Conservation (phyloP, 1,140 invertebrate species). For the Littorina saxatilis region DNA sequence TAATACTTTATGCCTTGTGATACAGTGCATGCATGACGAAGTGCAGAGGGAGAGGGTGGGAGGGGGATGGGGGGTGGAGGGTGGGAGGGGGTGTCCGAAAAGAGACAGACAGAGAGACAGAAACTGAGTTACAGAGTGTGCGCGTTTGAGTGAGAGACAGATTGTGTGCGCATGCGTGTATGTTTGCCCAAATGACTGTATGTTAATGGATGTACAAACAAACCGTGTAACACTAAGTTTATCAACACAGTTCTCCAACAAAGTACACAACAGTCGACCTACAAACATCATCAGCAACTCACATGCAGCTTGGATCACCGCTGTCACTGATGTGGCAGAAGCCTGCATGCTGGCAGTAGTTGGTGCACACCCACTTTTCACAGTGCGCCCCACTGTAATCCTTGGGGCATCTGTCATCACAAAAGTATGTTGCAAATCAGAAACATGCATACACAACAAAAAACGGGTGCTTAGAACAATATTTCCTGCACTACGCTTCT, state of each 20-base stretch:
- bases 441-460: slow-evolving; percentile 9
- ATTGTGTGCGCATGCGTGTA: slow-evolving; percentile 50
- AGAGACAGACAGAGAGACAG: too few relatives aligned
- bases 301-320: slow-evolving; percentile 48
- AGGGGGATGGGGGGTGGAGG: too few relatives aligned
- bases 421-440: slow-evolving; percentile 32
- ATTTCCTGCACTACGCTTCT: too few relatives aligned
- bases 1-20: too few relatives aligned
- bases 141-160: not conserved
- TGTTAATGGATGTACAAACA: not conserved
- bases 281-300: too few relatives aligned
- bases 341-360: slow-evolving; percentile 60
- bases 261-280: not conserved
- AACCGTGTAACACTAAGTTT: too few relatives aligned
- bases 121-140: too few relatives aligned
- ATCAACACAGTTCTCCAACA: too few relatives aligned
- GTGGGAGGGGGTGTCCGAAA: too few relatives aligned
- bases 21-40: too few relatives aligned
- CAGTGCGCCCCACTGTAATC: slow-evolving; percentile 58
- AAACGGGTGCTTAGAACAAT: too few relatives aligned
- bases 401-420: slow-evolving; percentile 39
- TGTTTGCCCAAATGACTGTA: slow-evolving; percentile 42
- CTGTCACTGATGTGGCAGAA: slow-evolving; percentile 47
- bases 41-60: too few relatives aligned
- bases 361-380: slow-evolving; percentile 63